Evolutionary conservation across 2,113 vertebrate species (phyloP).

Genomic region (Geococcyx californianus): DNA sequence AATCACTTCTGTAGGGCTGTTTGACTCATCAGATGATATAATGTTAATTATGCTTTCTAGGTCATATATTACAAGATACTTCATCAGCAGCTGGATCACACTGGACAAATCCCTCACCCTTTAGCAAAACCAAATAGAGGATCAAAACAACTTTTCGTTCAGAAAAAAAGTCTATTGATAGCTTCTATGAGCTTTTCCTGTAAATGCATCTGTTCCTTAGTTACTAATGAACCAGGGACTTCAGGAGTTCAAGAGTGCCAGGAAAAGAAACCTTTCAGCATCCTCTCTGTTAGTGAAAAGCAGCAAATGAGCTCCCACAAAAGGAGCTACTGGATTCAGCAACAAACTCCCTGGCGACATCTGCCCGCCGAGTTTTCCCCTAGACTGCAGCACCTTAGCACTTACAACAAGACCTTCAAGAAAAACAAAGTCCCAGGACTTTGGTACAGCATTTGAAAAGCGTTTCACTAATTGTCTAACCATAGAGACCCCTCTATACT

Average conservation of each 20-base stretch:
- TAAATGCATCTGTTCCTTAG: conserved; percentile 24
- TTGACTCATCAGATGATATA: neutral
- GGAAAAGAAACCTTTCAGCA: neutral
- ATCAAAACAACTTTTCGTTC: neutral
- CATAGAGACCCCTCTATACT: neutral
- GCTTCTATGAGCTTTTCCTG: conserved; percentile 23
- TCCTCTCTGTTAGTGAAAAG: neutral
- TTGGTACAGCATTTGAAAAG: accelerated
- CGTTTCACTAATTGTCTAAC: neutral
- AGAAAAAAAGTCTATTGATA: neutral
- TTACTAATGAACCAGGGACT: conserved; percentile 28
- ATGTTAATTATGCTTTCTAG: neutral
- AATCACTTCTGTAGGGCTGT: neutral
- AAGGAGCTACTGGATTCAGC: neutral
- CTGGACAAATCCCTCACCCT: neutral
- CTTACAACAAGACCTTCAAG: neutral
- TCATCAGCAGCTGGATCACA: neutral
- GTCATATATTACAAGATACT: neutral
- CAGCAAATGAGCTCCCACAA: neutral
- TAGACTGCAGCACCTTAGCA: neutral
- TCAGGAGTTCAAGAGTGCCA: neutral
- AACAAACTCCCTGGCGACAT: neutral
- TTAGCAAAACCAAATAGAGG: neutral
- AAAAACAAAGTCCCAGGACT: neutral
- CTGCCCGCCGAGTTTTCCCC: neutral